A percentile compares a stretch with the other conserved stretches of the same genome.
These are phyloP conservation scores for Ricordea florida DNA, from an alignment of 92 coral and sea anemone species.

Conservation along the genomic window DNA sequence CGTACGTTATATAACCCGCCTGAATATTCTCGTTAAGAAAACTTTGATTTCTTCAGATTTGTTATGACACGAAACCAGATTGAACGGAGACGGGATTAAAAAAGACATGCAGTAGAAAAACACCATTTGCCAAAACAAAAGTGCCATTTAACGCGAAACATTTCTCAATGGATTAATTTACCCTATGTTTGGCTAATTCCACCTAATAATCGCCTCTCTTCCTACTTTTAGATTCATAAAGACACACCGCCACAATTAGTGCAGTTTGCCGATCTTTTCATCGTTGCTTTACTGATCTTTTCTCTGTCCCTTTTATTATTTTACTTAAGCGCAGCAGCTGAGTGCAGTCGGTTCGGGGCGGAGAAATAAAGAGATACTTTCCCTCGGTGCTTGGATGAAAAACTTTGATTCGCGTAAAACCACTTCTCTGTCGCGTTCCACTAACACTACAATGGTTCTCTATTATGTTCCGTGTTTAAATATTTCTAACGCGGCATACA, in stretches of 20 bases:
- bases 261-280: slow-evolving; percentile 34
- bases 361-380: not conserved
- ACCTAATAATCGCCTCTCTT: slow-evolving; percentile 75
- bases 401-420: not conserved
- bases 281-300: slow-evolving; percentile 3
- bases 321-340: not conserved
- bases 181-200: slow-evolving; percentile 89
- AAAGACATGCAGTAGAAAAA: slow-evolving; percentile 41
- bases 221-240: slow-evolving; percentile 82
- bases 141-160: slow-evolving; percentile 80
- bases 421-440: not conserved
- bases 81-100: slow-evolving; percentile 30
- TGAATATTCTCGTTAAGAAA: slow-evolving; percentile 19
- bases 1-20: slow-evolving; percentile 28
- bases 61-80: not conserved
- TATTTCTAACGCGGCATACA: slow-evolving; percentile 60
- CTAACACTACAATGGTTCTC: not conserved
- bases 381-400: not conserved
- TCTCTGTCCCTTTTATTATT: slow-evolving; percentile 5
- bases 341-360: not conserved
- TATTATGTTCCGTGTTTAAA: slow-evolving; percentile 7
- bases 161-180: slow-evolving; percentile 87
- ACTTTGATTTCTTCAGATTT: too few species aligned
- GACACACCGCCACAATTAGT: slow-evolving; percentile 72
- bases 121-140: slow-evolving; percentile 63